Evolutionary conservation across 2,113 vertebrate species (phyloP).

Genomic region (Phaetusa simplex): DNA sequence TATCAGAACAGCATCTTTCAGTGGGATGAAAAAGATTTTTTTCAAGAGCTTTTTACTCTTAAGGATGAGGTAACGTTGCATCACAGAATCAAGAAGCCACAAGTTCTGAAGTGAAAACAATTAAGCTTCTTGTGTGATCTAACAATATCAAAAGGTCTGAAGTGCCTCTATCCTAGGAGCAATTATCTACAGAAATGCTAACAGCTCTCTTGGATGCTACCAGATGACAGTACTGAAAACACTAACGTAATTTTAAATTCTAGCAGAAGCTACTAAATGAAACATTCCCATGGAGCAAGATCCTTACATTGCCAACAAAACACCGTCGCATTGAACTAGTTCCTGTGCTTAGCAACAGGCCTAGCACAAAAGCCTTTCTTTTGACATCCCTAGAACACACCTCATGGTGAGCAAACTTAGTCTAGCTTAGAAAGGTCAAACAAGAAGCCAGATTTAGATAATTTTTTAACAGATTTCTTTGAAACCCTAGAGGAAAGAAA

Average conservation of each 20-base stretch:
- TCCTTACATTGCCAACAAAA: neutral
- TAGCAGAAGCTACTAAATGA: neutral
- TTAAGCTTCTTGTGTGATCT: neutral
- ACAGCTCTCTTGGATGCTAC: neutral
- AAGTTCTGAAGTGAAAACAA: neutral
- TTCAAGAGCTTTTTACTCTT: neutral
- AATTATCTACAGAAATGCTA: neutral
- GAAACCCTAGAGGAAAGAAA: neutral
- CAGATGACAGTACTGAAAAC: neutral
- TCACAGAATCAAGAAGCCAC: neutral
- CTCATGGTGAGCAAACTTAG: neutral
- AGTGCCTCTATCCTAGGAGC: neutral
- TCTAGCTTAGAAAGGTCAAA: neutral
- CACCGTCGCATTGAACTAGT: neutral
- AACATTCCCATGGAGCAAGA: neutral
- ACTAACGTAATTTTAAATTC: neutral
- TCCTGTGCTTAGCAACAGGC: neutral
- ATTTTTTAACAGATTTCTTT: neutral
- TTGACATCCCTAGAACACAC: neutral
- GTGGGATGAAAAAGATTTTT: neutral
- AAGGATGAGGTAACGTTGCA: neutral
- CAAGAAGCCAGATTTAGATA: neutral
- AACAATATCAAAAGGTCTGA: neutral
- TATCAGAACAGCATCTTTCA: neutral
- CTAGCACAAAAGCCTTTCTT: neutral